These are phyloP conservation scores for Chanos chanos DNA, from an alignment of 2,797 vertebrate species.

Conservation along the genomic window DNA sequence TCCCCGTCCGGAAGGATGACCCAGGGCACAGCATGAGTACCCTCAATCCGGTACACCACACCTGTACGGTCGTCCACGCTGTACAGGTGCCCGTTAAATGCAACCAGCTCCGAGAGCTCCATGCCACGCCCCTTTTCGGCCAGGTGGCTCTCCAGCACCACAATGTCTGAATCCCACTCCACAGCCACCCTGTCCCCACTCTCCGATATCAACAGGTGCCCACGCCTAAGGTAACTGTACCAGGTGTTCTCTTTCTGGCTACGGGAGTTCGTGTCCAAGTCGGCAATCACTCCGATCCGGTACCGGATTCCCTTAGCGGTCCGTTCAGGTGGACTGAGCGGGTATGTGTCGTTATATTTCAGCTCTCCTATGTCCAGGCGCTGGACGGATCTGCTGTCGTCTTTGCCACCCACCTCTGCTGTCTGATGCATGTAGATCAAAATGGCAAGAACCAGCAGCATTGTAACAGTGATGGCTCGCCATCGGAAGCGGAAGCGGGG, in stretches of 20 bases:
- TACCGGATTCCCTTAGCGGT: slow-evolving; percentile 81
- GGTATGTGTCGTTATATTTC: slow-evolving; percentile 90
- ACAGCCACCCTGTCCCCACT: slow-evolving; percentile 75
- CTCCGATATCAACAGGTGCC: slow-evolving; percentile 80
- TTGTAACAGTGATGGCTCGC: slow-evolving; percentile 77
- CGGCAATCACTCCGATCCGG: slow-evolving; percentile 86
- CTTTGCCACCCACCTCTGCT: not conserved
- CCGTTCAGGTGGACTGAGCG: slow-evolving; percentile 79
- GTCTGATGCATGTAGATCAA: slow-evolving; percentile 76
- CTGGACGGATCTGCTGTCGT: slow-evolving; percentile 46
- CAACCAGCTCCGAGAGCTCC: slow-evolving; percentile 92
- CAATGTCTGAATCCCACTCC: slow-evolving; percentile 82
- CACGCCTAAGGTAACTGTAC: slow-evolving; percentile 90
- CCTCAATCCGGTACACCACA: slow-evolving; percentile 85
- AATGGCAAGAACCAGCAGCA: slow-evolving; percentile 65
- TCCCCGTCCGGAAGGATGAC: slow-evolving; percentile 91
- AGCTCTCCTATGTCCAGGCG: not conserved
- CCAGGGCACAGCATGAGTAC: slow-evolving; percentile 86
- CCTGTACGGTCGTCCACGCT: slow-evolving; percentile 91
- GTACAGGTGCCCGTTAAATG: slow-evolving; percentile 92
- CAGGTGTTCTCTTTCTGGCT: slow-evolving; percentile 78
- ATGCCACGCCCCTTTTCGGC: slow-evolving; percentile 93
- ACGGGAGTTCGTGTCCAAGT: slow-evolving; percentile 85
- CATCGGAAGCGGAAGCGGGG: slow-evolving; percentile 91
- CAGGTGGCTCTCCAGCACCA: slow-evolving; percentile 84